Evolutionary conservation across 2,888 invertebrate genomes (phyloP).

Genomic region (Sinelater perroti): DNA sequence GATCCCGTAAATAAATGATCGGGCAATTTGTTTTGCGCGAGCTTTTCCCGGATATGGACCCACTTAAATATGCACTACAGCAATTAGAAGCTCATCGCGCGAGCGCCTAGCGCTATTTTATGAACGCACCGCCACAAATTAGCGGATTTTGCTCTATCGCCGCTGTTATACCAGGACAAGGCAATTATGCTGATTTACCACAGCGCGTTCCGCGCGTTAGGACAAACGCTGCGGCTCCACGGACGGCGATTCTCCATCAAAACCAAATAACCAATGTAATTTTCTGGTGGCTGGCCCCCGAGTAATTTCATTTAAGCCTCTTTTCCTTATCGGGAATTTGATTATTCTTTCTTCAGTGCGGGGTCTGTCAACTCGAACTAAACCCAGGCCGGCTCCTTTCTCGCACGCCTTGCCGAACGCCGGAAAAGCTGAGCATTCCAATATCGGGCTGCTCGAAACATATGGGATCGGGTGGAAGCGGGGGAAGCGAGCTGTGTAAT

Average conservation of each 20-base stretch:
- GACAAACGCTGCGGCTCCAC: not conserved
- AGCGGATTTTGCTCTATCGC: conserved; percentile 14
- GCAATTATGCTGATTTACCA: conserved; percentile 15
- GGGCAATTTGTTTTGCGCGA: conserved; percentile 15
- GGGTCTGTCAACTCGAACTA: conserved; percentile 15
- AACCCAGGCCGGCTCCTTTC: not conserved
- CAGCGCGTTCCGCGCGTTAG: not conserved
- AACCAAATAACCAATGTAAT: conserved; percentile 20
- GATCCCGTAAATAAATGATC: conserved; percentile 22
- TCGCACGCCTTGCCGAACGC: conserved; percentile 3
- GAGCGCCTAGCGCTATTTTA: conserved; percentile 20
- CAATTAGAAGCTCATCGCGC: conserved; percentile 24
- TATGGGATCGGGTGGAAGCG: not conserved
- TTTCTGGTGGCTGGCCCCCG: conserved; percentile 19
- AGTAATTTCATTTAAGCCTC: conserved; percentile 22
- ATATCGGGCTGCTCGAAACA: conserved; percentile 2
- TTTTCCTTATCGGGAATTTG: conserved; percentile 23
- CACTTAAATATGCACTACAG: conserved; percentile 23
- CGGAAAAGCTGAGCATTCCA: conserved; percentile 2
- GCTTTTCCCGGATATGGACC: conserved; percentile 14
- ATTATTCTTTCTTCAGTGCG: conserved; percentile 19
- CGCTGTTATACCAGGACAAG: conserved; percentile 1
- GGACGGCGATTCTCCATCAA: conserved; percentile 9
- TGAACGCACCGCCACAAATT: conserved; percentile 17
- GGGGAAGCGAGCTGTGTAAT: conserved; percentile 2